A percentile compares a stretch with the other conserved stretches of the same genome.
Conservation (phyloP, 1,140 invertebrate species). For the Cylas formicarius region DNA sequence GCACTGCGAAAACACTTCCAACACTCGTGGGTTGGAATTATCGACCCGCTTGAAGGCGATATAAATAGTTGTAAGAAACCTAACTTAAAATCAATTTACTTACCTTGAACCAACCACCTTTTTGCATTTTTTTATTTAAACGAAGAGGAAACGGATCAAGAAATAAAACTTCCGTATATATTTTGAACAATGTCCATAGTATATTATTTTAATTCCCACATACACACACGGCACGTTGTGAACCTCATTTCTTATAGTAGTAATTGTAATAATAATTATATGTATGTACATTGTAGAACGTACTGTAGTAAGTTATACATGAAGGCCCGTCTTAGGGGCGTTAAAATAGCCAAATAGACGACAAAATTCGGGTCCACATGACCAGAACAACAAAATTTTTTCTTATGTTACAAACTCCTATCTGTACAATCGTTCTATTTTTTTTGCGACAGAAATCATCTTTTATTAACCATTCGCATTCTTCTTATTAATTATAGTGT, state of each 20-base stretch:
- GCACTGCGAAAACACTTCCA: too few relatives aligned
- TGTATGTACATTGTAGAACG: constrained; percentile 65
- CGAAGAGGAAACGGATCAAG: background rate
- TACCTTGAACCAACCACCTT: too few relatives aligned
- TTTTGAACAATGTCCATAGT: constrained; percentile 80
- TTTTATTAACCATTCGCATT: constrained; percentile 35
- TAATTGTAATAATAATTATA: constrained; percentile 43
- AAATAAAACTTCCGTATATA: constrained; percentile 22
- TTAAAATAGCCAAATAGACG: constrained; percentile 19
- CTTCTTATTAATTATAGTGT: constrained; percentile 42
- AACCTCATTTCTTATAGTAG: constrained; percentile 70
- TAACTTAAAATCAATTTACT: too few relatives aligned
- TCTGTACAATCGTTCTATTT: constrained; percentile 44
- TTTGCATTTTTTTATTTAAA: background rate
- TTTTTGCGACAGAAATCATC: constrained; percentile 19
- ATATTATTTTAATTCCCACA: constrained; percentile 76
- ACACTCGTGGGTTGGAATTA: too few relatives aligned
- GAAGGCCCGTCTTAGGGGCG: constrained; percentile 27
- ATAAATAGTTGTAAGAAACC: too few relatives aligned
- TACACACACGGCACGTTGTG: constrained; percentile 80
- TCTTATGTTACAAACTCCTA: constrained; percentile 44
- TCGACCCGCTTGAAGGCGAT: too few relatives aligned
- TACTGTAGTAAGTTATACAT: constrained; percentile 56
- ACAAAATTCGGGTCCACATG: constrained; percentile 29
- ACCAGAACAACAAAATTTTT: constrained; percentile 38